These are phyloP conservation scores for Paradisaea rubra DNA, from an alignment of 2,113 vertebrate species.

Conservation along the genomic window DNA sequence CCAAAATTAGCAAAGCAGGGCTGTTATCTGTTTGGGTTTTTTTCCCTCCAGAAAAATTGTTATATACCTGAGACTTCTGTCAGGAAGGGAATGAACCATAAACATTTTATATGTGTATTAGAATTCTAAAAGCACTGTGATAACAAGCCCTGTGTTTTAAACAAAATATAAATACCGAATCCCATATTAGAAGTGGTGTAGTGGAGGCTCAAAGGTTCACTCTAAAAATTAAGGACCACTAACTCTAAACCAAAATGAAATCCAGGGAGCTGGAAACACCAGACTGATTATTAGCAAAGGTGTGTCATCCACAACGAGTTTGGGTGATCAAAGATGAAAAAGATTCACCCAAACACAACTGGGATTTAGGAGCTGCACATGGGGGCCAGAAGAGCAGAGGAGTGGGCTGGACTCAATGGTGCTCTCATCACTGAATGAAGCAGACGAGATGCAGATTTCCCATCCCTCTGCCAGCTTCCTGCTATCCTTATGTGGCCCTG, in stretches of 20 bases:
- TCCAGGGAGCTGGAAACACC: background rate
- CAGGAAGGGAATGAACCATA: background rate
- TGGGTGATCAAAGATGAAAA: background rate
- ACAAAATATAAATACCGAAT: conserved; percentile 5
- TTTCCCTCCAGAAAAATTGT: background rate
- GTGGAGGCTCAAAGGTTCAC: background rate
- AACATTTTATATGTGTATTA: conserved; percentile 14
- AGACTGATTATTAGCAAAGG: background rate
- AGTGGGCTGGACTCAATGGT: background rate
- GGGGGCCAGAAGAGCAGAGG: background rate
- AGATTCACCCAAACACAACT: background rate
- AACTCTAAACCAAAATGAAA: background rate
- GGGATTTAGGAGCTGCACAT: background rate
- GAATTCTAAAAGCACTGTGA: conserved; percentile 18
- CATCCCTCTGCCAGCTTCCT: background rate
- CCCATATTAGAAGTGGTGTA: background rate
- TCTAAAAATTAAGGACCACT: conserved; percentile 2
- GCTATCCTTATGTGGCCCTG: background rate
- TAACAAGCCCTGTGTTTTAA: conserved; percentile 23
- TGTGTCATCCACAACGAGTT: background rate
- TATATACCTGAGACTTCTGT: conserved; percentile 8
- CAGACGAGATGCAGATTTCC: background rate
- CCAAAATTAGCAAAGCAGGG: background rate
- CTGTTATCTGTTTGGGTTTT: background rate
- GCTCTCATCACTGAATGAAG: rapidly evolving